Percentiles rank a stretch among this genome's conserved stretches.
Conservation (phyloP, 2,797 vertebrate genomes). For the Dryobates pubescens region DNA sequence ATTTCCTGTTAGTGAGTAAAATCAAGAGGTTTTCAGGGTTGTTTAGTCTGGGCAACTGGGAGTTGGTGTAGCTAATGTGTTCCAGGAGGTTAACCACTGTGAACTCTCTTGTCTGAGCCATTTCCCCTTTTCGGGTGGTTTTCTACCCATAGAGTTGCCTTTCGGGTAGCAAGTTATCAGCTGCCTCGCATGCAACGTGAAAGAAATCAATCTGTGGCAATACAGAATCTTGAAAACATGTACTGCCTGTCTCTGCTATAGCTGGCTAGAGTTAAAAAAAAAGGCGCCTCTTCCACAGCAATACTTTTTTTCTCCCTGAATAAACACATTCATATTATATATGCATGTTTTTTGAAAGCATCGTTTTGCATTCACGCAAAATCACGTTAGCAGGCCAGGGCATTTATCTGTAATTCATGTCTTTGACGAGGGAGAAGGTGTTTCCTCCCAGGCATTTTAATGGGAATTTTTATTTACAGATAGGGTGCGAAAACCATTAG, state of each 20-base stretch:
- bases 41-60: conserved; percentile 77
- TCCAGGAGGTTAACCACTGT: conserved; percentile 73
- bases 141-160: conserved; percentile 10
- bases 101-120: conserved; percentile 70
- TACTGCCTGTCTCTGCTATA: background rate
- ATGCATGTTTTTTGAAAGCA: conserved; percentile 44
- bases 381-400: background rate
- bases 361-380: conserved; percentile 60
- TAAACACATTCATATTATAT: conserved; percentile 38
- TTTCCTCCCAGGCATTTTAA: conserved; percentile 40
- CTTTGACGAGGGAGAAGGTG: background rate
- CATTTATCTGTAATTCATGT: conserved; percentile 57
- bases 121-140: conserved; percentile 61
- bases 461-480: conserved; percentile 55
- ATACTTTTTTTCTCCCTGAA: conserved; percentile 3
- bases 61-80: conserved; percentile 70
- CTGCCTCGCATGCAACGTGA: conserved; percentile 2
- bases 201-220: conserved; percentile 25
- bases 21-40: conserved; percentile 67
- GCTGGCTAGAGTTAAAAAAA: background rate
- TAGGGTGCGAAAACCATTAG: conserved; percentile 2
- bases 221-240: background rate
- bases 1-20: conserved; percentile 75
- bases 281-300: background rate
- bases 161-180: conserved; percentile 62